Conservation (phyloP, 2,113 vertebrate species). For the Melanerpes aurifrons region DNA sequence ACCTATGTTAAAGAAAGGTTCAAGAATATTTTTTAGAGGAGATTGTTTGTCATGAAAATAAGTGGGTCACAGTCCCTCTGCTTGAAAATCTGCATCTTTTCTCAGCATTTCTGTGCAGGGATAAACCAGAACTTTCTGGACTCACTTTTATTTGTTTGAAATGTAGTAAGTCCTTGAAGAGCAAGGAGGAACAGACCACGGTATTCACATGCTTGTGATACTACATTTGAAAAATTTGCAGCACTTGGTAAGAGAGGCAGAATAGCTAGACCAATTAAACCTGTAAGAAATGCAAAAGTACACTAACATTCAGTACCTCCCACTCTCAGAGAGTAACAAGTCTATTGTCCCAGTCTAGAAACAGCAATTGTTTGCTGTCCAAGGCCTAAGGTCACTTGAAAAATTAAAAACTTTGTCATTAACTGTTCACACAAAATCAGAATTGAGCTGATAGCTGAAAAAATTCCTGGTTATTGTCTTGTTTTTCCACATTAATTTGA, state of each 20-base stretch:
- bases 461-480: background rate
- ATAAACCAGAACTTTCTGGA: background rate
- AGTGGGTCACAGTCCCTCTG: background rate
- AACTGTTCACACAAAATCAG: background rate
- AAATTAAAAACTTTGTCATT: background rate
- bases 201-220: background rate
- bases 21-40: slow-evolving; percentile 32
- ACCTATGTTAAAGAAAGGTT: slow-evolving; percentile 29
- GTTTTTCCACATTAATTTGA: background rate
- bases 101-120: background rate
- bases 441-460: background rate
- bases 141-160: background rate
- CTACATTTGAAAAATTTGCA: background rate
- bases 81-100: background rate
- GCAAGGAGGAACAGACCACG: background rate
- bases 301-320: background rate
- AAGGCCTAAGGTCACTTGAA: background rate
- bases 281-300: background rate
- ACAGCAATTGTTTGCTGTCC: background rate
- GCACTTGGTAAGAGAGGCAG: background rate
- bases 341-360: background rate
- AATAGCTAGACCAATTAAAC: background rate
- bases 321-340: background rate
- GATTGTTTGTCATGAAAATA: slow-evolving; percentile 1
- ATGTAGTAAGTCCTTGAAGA: background rate